These are phyloP conservation scores for Seriola dumerili DNA, from an alignment of 2,113 vertebrate species.

Conservation along the genomic window DNA sequence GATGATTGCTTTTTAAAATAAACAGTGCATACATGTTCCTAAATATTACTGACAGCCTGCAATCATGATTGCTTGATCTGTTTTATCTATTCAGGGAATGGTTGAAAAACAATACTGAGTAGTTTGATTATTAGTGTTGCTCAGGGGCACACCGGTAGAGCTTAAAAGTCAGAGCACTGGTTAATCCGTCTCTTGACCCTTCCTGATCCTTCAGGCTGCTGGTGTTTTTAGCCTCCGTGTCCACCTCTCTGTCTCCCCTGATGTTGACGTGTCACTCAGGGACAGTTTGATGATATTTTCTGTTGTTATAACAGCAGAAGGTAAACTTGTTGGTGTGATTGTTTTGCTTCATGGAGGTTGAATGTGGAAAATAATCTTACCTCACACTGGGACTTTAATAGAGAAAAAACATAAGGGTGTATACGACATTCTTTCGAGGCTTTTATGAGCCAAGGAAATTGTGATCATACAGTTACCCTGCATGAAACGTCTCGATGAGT, in stretches of 20 bases:
- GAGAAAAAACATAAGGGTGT: neutral
- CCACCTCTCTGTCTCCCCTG: neutral
- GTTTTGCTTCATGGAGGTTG: conserved; percentile 13
- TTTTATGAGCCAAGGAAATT: conserved; percentile 27
- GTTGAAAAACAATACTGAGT: neutral
- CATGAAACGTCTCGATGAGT: conserved; percentile 49
- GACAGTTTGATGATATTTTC: neutral
- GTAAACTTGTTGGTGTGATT: conserved; percentile 18
- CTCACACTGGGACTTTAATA: conserved; percentile 20
- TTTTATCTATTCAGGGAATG: neutral
- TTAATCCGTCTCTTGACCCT: neutral
- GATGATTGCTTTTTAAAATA: neutral
- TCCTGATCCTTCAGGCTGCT: neutral
- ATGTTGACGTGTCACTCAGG: conserved; percentile 3
- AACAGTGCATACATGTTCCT: neutral
- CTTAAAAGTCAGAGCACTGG: neutral
- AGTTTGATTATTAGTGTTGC: conserved; percentile 9
- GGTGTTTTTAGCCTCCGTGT: conserved; percentile 18
- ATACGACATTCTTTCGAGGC: neutral
- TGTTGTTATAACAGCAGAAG: conserved; percentile 33
- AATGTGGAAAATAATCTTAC: conserved; percentile 13
- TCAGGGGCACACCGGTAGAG: neutral
- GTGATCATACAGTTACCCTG: conserved; percentile 13
- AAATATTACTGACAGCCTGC: neutral
- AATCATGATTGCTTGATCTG: neutral